phyloP scores from a whole-genome alignment of 2,888 invertebrate genomes.

The Napeogenes inachia region DNA sequence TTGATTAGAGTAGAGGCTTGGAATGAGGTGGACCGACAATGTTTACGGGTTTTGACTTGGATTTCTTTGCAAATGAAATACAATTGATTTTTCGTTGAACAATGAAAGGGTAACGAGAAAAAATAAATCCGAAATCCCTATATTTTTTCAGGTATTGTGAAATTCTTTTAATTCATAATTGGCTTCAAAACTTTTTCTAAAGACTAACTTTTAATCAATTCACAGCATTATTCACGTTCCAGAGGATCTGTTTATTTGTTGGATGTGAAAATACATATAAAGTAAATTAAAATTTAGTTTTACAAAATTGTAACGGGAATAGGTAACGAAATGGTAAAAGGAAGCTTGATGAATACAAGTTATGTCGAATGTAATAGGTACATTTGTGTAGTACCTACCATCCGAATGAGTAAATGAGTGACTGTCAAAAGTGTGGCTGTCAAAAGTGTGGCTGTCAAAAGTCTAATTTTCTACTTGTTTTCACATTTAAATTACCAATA shows the following conservation, averaged over 20 bases:
- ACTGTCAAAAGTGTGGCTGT: too few species aligned
- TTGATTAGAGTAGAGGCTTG: slow-evolving; percentile 13
- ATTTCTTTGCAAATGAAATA: slow-evolving; percentile 3
- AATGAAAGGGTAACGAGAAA: background rate
- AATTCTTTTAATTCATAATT: background rate
- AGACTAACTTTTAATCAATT: background rate
- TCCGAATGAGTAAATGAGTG: too few species aligned
- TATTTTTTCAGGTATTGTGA: background rate
- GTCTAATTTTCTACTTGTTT: too few species aligned
- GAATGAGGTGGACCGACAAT: slow-evolving; percentile 11
- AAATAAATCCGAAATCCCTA: background rate
- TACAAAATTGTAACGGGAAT: too few species aligned
- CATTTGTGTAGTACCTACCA: too few species aligned
- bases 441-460: too few species aligned
- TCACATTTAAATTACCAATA: too few species aligned
- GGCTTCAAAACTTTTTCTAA: background rate
- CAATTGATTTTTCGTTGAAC: background rate
- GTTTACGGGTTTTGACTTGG: slow-evolving; percentile 6
- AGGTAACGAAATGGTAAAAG: too few species aligned
- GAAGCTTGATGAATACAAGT: too few species aligned
- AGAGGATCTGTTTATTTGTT: background rate
- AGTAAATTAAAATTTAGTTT: too few species aligned
- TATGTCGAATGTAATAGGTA: too few species aligned
- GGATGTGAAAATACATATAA: background rate
- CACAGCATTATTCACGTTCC: background rate